phyloP scores from a whole-genome alignment of 2,888 invertebrate species.

The Malachius bipustulatus region DNA sequence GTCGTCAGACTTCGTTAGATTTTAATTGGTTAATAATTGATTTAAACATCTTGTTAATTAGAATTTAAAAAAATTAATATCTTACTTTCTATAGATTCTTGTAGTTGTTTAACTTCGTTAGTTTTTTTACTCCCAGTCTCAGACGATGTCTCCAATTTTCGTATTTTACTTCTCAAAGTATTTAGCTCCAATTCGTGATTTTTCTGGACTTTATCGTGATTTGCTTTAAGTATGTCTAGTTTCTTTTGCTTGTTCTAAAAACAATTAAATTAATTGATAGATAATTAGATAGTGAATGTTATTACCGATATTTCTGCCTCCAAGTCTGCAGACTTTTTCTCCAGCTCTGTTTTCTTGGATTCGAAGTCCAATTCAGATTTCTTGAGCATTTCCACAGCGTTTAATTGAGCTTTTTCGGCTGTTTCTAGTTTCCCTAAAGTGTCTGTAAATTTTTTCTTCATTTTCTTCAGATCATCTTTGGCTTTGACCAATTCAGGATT shows the following conservation, averaged over 20 bases:
- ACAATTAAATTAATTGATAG: conserved; percentile 3
- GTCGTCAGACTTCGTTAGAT: no score
- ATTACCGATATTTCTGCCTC: conserved; percentile 31
- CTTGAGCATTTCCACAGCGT: conserved; percentile 41
- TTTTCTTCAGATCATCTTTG: conserved; percentile 29
- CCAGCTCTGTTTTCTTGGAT: conserved; percentile 50
- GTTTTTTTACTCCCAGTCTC: conserved; percentile 52
- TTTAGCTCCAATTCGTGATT: conserved; percentile 68
- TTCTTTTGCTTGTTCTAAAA: conserved; percentile 52
- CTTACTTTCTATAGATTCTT: conserved; percentile 57
- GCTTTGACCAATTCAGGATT: conserved; percentile 28
- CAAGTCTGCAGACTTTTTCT: conserved; percentile 41
- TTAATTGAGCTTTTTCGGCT: conserved; percentile 24
- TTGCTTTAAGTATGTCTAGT: conserved; percentile 51
- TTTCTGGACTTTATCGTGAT: conserved; percentile 62
- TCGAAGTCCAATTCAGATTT: conserved; percentile 52
- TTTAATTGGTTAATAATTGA: no score
- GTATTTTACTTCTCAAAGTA: conserved; percentile 61
- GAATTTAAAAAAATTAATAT: conserved; percentile 26
- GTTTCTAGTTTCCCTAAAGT: conserved; percentile 32
- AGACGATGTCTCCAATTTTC: conserved; percentile 48
- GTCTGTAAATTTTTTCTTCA: conserved; percentile 26
- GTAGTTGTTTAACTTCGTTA: conserved; percentile 53
- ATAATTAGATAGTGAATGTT: not conserved
- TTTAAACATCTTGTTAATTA: no score